Percentiles rank a stretch among this genome's conserved stretches.
Evolutionary conservation across 2,888 invertebrate species (phyloP).

Genomic region (Microchrysa polita): DNA sequence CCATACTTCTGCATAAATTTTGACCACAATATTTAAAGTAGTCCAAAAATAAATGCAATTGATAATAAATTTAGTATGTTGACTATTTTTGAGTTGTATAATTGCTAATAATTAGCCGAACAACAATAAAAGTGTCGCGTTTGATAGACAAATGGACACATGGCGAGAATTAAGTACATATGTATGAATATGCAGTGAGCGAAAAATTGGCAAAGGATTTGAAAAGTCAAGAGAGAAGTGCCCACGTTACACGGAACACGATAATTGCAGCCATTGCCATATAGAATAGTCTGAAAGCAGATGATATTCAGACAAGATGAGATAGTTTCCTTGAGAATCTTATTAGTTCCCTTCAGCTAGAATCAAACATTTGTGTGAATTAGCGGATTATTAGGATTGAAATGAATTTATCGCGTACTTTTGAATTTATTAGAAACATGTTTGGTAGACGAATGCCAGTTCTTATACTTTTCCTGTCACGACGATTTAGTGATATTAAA

Average conservation of each 20-base stretch:
- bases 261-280: background rate
- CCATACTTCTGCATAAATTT: background rate
- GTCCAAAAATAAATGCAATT: constrained; percentile 12
- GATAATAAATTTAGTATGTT: constrained; percentile 45
- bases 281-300: too few species aligned
- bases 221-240: background rate
- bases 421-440: background rate
- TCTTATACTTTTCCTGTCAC: too few species aligned
- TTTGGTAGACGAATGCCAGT: too few species aligned
- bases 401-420: constrained; percentile 3
- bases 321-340: constrained; percentile 16
- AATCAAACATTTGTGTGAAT: constrained; percentile 31
- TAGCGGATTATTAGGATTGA: constrained; percentile 31
- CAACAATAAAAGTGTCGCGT: constrained; percentile 50
- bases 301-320: background rate
- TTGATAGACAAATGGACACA: constrained; percentile 43
- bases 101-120: constrained; percentile 49
- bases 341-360: constrained; percentile 3
- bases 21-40: background rate
- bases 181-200: too few species aligned
- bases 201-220: constrained; percentile 13
- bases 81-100: constrained; percentile 46
- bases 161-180: constrained; percentile 38
- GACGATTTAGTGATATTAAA: too few species aligned
- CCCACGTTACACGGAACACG: background rate